Percentiles rank a stretch among this genome's conserved stretches.
Evolutionary conservation across 2,113 vertebrate species (phyloP).

Genomic region (Pungitius pungitius): DNA sequence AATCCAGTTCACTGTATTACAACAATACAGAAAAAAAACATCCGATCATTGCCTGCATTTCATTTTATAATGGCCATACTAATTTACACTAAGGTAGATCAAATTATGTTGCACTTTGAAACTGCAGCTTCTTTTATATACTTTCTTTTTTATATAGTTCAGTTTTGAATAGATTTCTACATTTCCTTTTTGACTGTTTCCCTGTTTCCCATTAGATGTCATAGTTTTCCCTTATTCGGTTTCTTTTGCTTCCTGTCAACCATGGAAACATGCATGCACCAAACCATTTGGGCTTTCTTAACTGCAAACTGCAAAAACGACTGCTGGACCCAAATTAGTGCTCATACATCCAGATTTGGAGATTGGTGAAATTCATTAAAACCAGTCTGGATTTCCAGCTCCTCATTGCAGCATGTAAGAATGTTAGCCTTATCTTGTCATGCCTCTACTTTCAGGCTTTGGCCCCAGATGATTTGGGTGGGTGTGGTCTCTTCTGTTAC

Average conservation of each 20-base stretch:
- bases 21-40: not conserved
- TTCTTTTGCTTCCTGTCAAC: constrained; percentile 16
- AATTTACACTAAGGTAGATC: not conserved
- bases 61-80: not conserved
- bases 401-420: constrained; percentile 40
- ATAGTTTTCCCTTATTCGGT: constrained; percentile 5
- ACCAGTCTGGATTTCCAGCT: constrained; percentile 34
- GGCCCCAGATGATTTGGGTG: constrained; percentile 80
- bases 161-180: not conserved
- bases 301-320: constrained; percentile 15
- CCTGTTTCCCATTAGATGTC: constrained; percentile 1
- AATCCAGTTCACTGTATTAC: not conserved
- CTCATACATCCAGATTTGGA: constrained; percentile 33
- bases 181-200: not conserved
- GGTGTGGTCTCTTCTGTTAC: constrained; percentile 77
- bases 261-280: constrained; percentile 29
- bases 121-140: not conserved
- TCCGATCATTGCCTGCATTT: not conserved
- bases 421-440: constrained; percentile 55
- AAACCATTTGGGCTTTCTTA: constrained; percentile 51
- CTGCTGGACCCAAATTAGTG: constrained; percentile 28
- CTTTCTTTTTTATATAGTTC: not conserved
- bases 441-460: constrained; percentile 80
- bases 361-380: constrained; percentile 12
- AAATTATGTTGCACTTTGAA: not conserved